Base-by-base conservation (phyloP, 92 coral and sea anemone species). In the Blastomussa wellsi region DNA sequence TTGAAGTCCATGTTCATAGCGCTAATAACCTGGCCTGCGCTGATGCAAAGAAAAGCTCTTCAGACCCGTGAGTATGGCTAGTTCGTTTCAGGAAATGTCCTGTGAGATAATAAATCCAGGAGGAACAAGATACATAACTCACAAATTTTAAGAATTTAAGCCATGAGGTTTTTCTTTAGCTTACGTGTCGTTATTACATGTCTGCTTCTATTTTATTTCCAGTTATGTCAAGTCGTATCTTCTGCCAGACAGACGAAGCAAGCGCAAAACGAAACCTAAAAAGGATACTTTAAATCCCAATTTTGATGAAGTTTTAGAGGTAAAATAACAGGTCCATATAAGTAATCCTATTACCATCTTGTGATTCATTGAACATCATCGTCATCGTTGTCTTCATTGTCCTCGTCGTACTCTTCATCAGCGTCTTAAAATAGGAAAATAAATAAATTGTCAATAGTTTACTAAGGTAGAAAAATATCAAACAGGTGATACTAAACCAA, bases 171-270 rank as follows among this genome's bases (percentile, higher is more conserved):
- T 8, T 44, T 8, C 11, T 44, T 44, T 44, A 44, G 49, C 11
- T 44, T 8, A 44, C 49, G 49, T 8, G 49, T 8, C 11, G 11
- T 29, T 57, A 5, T 5, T 26, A 62, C 11, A 2, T 26, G 68
- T 5, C 2, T 26, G 68, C 16, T 33, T 9, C 28, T 26, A 9
- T 17, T 29, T 87, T 28, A 29, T 32, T 72, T 84, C 5, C 48
- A 97, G 99, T 38, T 97, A 97, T 84, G 98, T 95, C 32, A 97
- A 97, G 75, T 91, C 95, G 5, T 94, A 97, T 79, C 92, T 97
- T 66, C 92, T 97, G 69, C 99, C 99, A 28, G 99, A 97, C 91
- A 94, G 91, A 42, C 90, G 93, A 44, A 95, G 99, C 81, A 97
- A 97, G 80, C 92, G 94, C 51, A 97, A 94, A 70, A 94, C 98